Conservation (phyloP, 2,113 vertebrate genomes). For the Phodopus roborovskii region DNA sequence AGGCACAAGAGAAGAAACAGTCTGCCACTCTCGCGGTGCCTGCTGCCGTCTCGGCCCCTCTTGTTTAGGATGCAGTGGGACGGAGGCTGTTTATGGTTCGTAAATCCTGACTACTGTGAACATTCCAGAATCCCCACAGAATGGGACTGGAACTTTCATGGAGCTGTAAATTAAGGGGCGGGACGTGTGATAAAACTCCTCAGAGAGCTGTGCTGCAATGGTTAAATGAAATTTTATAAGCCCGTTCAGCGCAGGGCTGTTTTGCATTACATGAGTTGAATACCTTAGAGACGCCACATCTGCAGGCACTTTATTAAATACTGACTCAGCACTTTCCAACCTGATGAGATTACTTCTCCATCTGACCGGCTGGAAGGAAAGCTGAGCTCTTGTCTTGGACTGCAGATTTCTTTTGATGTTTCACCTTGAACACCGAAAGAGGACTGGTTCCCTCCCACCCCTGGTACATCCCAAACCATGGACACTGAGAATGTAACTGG, state of each 20-base stretch:
- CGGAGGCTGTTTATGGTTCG: conserved; percentile 88
- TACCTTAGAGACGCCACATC: conserved; percentile 96
- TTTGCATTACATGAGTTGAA: conserved; percentile 97
- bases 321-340: conserved; percentile 94
- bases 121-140: conserved; percentile 83
- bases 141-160: conserved; percentile 85
- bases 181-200: conserved; percentile 86
- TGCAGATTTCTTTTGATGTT: conserved; percentile 90
- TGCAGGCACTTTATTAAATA: conserved; percentile 94
- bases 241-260: conserved; percentile 89
- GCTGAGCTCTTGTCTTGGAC: conserved; percentile 88
- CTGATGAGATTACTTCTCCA: conserved; percentile 97
- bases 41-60: conserved; percentile 81
- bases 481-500: conserved; percentile 39
- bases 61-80: conserved; percentile 86
- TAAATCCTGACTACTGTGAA: conserved; percentile 87
- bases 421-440: conserved; percentile 88
- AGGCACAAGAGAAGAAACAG: not conserved
- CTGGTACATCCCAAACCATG: conserved; percentile 56
- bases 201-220: conserved; percentile 87
- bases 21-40: not conserved
- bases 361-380: conserved; percentile 93
- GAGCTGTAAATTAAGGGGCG: conserved; percentile 85
- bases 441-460: conserved; percentile 69
- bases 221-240: conserved; percentile 92